Evolutionary conservation across 2,113 vertebrate genomes (phyloP).

Genomic region (Campylomormyrus numenius): DNA sequence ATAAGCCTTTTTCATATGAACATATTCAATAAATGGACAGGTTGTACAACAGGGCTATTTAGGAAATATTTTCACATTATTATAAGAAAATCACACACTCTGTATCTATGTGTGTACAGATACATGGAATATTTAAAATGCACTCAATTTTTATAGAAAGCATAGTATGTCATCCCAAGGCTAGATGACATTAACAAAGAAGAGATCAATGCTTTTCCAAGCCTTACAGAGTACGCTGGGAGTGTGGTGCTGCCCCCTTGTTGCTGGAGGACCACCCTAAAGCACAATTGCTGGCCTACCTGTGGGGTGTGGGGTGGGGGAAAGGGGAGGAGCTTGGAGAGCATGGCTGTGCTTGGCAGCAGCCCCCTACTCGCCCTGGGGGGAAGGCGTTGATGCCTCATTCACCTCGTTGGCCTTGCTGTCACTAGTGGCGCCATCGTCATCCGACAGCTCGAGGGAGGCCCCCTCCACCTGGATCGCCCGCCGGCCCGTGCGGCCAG

Average conservation of each 20-base stretch:
- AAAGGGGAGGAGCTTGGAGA: neutral
- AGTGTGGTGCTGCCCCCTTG: slow-evolving; percentile 28
- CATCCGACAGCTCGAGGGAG: slow-evolving; percentile 82
- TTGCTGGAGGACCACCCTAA: slow-evolving; percentile 22
- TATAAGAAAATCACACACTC: slow-evolving; percentile 54
- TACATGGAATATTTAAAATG: slow-evolving; percentile 50
- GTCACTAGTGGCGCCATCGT: slow-evolving; percentile 66
- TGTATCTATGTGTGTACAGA: slow-evolving; percentile 34
- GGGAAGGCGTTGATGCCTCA: slow-evolving; percentile 56
- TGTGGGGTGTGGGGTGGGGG: neutral
- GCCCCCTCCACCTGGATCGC: slow-evolving; percentile 86
- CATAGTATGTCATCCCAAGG: slow-evolving; percentile 51
- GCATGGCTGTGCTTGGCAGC: slow-evolving; percentile 24
- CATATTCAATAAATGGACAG: slow-evolving; percentile 25
- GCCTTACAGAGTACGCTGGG: slow-evolving; percentile 55
- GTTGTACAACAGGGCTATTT: slow-evolving; percentile 40
- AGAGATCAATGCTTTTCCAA: slow-evolving; percentile 47
- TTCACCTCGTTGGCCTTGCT: slow-evolving; percentile 83
- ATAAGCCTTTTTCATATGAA: slow-evolving; percentile 35
- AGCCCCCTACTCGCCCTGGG: slow-evolving; percentile 29
- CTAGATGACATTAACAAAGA: slow-evolving; percentile 48
- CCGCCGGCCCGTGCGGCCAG: slow-evolving; percentile 78
- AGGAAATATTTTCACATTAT: slow-evolving; percentile 65
- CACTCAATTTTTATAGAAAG: slow-evolving; percentile 59
- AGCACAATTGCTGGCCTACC: neutral